A percentile compares a stretch with the other conserved stretches of the same genome.
phyloP scores from a whole-genome alignment of 2,113 vertebrate species.

The Eptesicus fuscus region DNA sequence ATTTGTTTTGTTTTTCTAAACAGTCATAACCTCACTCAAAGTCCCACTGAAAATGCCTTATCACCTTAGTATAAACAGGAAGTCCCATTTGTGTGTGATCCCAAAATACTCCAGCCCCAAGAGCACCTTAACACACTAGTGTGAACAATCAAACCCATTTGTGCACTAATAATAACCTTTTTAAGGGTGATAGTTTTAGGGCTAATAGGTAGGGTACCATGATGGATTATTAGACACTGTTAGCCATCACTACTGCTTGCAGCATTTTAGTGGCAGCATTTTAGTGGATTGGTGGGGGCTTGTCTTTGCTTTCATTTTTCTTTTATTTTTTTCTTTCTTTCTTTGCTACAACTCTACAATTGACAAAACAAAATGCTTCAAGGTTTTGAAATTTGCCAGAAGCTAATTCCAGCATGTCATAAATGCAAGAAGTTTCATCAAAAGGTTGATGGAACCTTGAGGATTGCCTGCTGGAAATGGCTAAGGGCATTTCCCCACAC shows the following conservation, averaged over 20 bases:
- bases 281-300: conserved; percentile 60
- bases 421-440: no score
- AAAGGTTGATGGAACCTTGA: no score
- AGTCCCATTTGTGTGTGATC: not conserved
- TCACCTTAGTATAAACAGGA: not conserved
- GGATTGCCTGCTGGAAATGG: no score
- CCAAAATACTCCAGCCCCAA: not conserved
- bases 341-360: conserved; percentile 52
- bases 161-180: conserved; percentile 63
- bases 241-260: conserved; percentile 63
- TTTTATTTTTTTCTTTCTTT: conserved; percentile 66
- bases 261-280: conserved; percentile 52
- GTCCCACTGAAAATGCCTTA: not conserved
- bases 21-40: not conserved
- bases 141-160: conserved; percentile 27
- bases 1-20: not conserved
- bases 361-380: conserved; percentile 72
- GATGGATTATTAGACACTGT: conserved; percentile 69
- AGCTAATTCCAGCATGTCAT: no score
- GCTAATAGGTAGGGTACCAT: conserved; percentile 62
- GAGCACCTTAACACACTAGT: not conserved
- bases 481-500: no score
- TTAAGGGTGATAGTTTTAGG: conserved; percentile 58
- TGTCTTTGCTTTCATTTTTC: conserved; percentile 73
- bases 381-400: conserved; percentile 65